Conservation (phyloP, 2,888 invertebrate genomes). For the Steinernema scapterisci region DNA sequence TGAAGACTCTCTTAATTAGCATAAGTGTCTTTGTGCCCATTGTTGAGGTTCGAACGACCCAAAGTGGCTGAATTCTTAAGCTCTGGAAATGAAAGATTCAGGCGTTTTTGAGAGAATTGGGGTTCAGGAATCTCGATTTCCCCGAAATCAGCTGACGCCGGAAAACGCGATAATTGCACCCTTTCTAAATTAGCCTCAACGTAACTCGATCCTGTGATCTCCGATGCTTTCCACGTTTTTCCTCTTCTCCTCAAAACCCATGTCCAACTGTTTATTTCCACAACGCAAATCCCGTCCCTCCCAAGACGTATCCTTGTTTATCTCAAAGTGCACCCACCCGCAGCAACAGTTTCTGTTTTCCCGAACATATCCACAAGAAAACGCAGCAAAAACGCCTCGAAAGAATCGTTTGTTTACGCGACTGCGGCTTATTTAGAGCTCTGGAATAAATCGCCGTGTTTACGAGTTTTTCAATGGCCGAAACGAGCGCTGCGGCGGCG, state of each 20-base stretch:
- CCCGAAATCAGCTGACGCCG: too few relatives aligned
- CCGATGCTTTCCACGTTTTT: neutral
- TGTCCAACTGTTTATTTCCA: neutral
- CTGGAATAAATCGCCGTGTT: constrained; percentile 18
- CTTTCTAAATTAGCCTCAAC: neutral
- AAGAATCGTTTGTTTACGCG: constrained; percentile 8
- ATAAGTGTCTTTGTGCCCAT: constrained; percentile 19
- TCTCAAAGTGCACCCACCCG: neutral
- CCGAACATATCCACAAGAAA: neutral
- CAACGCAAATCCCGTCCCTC: neutral
- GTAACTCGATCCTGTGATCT: neutral
- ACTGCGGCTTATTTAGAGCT: constrained; percentile 18
- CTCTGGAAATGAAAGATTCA: too few relatives aligned
- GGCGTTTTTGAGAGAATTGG: too few relatives aligned
- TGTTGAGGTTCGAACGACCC: neutral
- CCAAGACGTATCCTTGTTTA: neutral
- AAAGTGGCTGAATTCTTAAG: too few relatives aligned
- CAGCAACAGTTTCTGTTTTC: constrained; percentile 1
- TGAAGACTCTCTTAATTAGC: constrained; percentile 28
- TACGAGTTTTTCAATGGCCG: neutral
- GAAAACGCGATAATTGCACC: neutral
- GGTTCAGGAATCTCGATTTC: too few relatives aligned
- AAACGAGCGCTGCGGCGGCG: neutral
- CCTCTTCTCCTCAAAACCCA: neutral
- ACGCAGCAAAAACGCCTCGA: neutral